These are phyloP conservation scores for Dolichopus griseipennis DNA, from an alignment of 2,888 invertebrate species.

Conservation along the genomic window DNA sequence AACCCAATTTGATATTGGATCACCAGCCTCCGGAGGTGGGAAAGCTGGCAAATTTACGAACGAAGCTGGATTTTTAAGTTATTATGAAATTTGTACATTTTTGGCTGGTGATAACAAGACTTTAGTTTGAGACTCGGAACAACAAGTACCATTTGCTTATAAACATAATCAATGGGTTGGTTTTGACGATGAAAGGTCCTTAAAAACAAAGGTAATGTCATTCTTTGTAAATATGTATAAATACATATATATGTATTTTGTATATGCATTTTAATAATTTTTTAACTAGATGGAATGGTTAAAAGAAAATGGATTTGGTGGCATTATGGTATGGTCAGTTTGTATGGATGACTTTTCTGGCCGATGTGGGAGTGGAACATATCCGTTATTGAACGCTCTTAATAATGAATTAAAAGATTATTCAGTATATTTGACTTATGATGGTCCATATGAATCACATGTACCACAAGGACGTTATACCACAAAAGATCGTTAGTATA, in stretches of 20 bases:
- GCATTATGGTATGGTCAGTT: slow-evolving; percentile 94
- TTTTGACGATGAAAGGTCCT: slow-evolving; percentile 85
- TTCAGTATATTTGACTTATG: slow-evolving; percentile 70
- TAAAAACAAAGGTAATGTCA: slow-evolving; percentile 75
- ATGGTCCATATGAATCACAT: slow-evolving; percentile 75
- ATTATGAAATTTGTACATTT: slow-evolving; percentile 92
- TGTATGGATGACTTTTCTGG: slow-evolving; percentile 93
- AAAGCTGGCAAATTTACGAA: slow-evolving; percentile 77
- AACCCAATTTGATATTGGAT: slow-evolving; percentile 85
- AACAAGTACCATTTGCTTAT: slow-evolving; percentile 92
- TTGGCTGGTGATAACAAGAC: slow-evolving; percentile 83
- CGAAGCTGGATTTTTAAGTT: slow-evolving; percentile 90
- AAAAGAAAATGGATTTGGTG: slow-evolving; percentile 87
- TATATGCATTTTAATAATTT: too few relatives aligned
- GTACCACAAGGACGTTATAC: slow-evolving; percentile 66
- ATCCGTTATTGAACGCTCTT: slow-evolving; percentile 79
- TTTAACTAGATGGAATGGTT: slow-evolving; percentile 75
- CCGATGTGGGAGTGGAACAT: slow-evolving; percentile 81
- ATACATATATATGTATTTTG: too few relatives aligned
- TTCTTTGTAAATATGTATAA: not conserved
- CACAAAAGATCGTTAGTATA: slow-evolving; percentile 76
- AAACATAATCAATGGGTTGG: slow-evolving; percentile 88
- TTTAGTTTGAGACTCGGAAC: slow-evolving; percentile 90
- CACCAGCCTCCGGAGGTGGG: slow-evolving; percentile 83
- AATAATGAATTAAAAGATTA: slow-evolving; percentile 76